phyloP scores from a whole-genome alignment of 2,797 vertebrate species.

The Epinephelus malabaricus region DNA sequence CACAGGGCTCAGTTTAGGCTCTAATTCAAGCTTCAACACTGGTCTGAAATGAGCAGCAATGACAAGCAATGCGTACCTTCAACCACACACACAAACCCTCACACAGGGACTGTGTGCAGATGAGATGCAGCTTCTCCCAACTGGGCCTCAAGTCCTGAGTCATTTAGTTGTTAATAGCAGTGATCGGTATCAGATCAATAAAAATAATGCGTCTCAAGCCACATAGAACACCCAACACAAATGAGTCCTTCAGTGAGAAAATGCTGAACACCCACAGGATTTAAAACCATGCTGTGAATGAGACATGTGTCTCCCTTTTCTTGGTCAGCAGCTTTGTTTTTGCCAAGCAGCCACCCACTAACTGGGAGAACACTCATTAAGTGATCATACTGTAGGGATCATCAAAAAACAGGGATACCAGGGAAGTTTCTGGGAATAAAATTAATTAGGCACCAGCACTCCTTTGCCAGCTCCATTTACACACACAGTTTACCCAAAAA shows the following conservation, averaged over 20 bases:
- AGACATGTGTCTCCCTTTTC: constrained; percentile 58
- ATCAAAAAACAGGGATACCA: constrained; percentile 56
- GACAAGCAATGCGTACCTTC: constrained; percentile 21
- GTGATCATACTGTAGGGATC: constrained; percentile 65
- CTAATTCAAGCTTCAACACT: constrained; percentile 27
- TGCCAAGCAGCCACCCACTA: constrained; percentile 76
- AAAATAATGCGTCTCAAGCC: constrained; percentile 19
- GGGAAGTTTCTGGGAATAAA: constrained; percentile 47
- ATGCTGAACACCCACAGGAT: constrained; percentile 52
- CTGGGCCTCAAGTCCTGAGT: constrained; percentile 1
- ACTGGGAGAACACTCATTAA: constrained; percentile 63
- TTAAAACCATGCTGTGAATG: constrained; percentile 49
- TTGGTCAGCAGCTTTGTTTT: constrained; percentile 77
- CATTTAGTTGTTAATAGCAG: constrained; percentile 7
- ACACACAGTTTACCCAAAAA: constrained; percentile 42
- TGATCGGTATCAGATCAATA: constrained; percentile 25
- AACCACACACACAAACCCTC: not conserved
- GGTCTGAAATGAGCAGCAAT: constrained; percentile 5
- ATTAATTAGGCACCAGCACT: constrained; percentile 52
- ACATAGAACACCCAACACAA: constrained; percentile 11
- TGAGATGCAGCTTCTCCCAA: not conserved
- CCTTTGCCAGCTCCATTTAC: constrained; percentile 31
- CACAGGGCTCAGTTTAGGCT: not conserved
- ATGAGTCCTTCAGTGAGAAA: constrained; percentile 41
- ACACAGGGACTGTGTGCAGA: not conserved